Percentiles rank a stretch among this genome's conserved stretches.
These are phyloP conservation scores for Drosophila rhopaloa DNA, from an alignment of 1,140 invertebrate species.

Conservation along the genomic window DNA sequence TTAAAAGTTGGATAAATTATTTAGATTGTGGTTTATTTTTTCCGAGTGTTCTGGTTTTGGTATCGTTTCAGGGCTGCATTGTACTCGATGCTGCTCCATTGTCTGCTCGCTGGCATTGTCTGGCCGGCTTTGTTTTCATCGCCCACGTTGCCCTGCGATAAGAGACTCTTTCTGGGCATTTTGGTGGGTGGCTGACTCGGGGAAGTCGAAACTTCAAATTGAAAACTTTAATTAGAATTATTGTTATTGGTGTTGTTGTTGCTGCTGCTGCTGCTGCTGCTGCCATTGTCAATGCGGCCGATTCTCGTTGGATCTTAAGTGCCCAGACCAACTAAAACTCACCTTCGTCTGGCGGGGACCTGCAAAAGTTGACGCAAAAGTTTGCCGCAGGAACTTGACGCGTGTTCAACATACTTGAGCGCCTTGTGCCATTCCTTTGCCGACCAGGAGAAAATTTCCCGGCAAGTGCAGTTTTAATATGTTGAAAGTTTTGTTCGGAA, in stretches of 20 bases:
- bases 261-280: conserved; percentile 21
- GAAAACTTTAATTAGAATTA: conserved; percentile 83
- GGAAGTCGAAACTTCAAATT: conserved; percentile 74
- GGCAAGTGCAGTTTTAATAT: conserved; percentile 82
- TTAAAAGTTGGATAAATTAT: not conserved
- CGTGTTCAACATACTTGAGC: conserved; percentile 82
- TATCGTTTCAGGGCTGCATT: conserved; percentile 41
- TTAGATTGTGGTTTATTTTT: conserved; percentile 2
- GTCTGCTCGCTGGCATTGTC: conserved; percentile 69
- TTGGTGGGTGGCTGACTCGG: conserved; percentile 9
- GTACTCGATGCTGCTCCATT: conserved; percentile 54
- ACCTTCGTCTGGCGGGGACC: conserved; percentile 39
- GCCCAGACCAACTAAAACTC: conserved; percentile 60
- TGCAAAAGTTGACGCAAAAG: conserved; percentile 78
- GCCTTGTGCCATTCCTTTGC: conserved; percentile 43
- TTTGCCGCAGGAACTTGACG: conserved; percentile 79
- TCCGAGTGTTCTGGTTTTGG: conserved; percentile 11
- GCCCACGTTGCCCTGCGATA: conserved; percentile 63
- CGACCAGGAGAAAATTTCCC: conserved; percentile 9
- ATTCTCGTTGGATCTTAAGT: conserved; percentile 48
- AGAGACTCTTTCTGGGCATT: conserved; percentile 45
- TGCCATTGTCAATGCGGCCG: conserved; percentile 70
- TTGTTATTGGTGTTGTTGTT: conserved; percentile 62
- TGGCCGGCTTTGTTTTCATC: conserved; percentile 62
- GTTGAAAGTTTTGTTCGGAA: conserved; percentile 77